Conservation (phyloP, 2,888 invertebrate genomes). For the Chymomyza fuscimana region DNA sequence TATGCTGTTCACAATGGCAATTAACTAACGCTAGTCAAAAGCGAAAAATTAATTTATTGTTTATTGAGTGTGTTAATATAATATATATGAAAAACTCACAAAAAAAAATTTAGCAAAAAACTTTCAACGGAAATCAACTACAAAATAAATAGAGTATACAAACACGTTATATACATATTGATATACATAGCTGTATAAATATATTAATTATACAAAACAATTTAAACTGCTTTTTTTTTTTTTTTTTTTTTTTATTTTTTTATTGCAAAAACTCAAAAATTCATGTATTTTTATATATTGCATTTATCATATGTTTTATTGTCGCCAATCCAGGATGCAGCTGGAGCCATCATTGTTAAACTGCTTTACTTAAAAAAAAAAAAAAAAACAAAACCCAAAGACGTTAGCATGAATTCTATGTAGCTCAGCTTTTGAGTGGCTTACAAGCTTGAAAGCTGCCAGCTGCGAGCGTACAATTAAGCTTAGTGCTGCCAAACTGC, state of each 20-base stretch:
- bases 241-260: too few species aligned
- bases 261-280: too few species aligned
- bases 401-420: too few species aligned
- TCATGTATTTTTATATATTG: too few species aligned
- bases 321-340: too few species aligned
- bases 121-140: slow-evolving; percentile 41
- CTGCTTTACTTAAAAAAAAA: neutral
- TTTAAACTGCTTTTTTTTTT: neutral
- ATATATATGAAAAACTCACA: slow-evolving; percentile 31
- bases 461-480: too few species aligned
- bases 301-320: too few species aligned
- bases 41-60: slow-evolving; percentile 39
- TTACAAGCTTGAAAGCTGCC: too few species aligned
- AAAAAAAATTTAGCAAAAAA: slow-evolving; percentile 14
- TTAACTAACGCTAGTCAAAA: slow-evolving; percentile 49
- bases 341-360: too few species aligned
- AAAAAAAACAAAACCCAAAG: too few species aligned
- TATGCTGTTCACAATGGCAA: slow-evolving; percentile 64
- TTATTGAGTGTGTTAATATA: slow-evolving; percentile 13
- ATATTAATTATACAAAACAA: neutral
- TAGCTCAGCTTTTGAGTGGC: too few species aligned
- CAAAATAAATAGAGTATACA: slow-evolving; percentile 56
- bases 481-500: too few species aligned
- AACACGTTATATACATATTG: slow-evolving; percentile 54
- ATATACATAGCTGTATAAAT: slow-evolving; percentile 23